These are phyloP conservation scores for Belgica antarctica DNA, from an alignment of 2,888 invertebrate genomes.

Conservation along the genomic window DNA sequence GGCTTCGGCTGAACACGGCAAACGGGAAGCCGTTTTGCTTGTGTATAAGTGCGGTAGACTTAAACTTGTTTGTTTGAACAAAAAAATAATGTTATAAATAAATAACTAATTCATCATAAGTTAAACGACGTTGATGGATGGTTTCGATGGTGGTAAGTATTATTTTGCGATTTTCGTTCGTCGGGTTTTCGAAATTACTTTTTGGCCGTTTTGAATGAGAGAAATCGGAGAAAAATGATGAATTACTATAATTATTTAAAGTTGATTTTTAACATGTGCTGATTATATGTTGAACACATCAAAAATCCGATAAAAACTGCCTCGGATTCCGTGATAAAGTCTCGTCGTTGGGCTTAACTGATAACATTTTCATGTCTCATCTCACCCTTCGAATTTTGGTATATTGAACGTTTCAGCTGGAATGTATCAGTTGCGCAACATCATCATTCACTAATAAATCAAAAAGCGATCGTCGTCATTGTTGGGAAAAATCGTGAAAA, in stretches of 20 bases:
- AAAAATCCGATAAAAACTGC: background rate
- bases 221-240: constrained; percentile 30
- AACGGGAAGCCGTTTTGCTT: too few relatives aligned
- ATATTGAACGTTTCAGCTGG: too few relatives aligned
- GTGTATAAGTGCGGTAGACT: too few relatives aligned
- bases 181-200: background rate
- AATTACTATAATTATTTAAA: constrained; percentile 40
- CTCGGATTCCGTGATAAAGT: background rate
- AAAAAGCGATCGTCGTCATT: background rate
- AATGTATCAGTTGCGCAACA: background rate
- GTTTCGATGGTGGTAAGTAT: constrained; percentile 27
- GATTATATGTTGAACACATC: constrained; percentile 32
- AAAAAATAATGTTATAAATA: constrained; percentile 37
- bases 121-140: constrained; percentile 42
- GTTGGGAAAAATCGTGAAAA: background rate
- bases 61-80: constrained; percentile 31
- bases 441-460: constrained; percentile 34
- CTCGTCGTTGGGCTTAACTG: background rate
- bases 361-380: background rate
- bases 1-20: too few relatives aligned
- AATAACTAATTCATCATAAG: constrained; percentile 44
- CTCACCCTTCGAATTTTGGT: background rate
- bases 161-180: constrained; percentile 6
- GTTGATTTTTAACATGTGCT: constrained; percentile 40
- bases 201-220: background rate